A percentile compares a stretch with the other conserved stretches of the same genome.
Evolutionary conservation across 2,113 vertebrate species (phyloP).

Genomic region (Pogonocichla stellata): DNA sequence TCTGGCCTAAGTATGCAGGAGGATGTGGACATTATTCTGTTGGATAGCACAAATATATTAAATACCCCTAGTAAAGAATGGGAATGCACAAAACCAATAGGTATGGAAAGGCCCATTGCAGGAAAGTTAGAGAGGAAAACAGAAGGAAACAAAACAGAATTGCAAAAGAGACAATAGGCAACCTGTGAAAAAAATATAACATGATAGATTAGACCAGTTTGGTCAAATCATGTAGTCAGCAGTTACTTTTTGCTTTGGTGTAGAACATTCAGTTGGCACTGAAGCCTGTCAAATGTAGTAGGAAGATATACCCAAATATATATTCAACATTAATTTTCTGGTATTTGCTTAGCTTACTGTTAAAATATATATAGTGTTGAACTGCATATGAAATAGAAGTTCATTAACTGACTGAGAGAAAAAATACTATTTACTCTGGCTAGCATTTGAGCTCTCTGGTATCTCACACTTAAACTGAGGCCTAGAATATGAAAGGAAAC

Average conservation of each 20-base stretch:
- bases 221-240: background rate
- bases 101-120: background rate
- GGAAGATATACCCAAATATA: background rate
- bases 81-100: background rate
- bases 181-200: background rate
- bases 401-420: background rate
- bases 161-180: background rate
- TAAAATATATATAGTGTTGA: background rate
- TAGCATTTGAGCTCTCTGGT: background rate
- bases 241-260: background rate
- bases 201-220: background rate
- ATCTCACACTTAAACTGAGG: background rate
- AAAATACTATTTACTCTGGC: background rate
- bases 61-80: background rate
- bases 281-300: background rate
- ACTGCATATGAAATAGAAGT: background rate
- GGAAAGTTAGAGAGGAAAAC: background rate
- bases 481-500: background rate
- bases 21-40: background rate
- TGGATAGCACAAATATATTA: background rate
- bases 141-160: background rate
- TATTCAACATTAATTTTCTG: background rate
- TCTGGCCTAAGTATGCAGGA: background rate
- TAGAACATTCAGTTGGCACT: background rate
- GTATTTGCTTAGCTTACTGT: background rate